These are phyloP conservation scores for Bruchidius siliquastri DNA, from an alignment of 2,888 invertebrate species.

Conservation along the genomic window DNA sequence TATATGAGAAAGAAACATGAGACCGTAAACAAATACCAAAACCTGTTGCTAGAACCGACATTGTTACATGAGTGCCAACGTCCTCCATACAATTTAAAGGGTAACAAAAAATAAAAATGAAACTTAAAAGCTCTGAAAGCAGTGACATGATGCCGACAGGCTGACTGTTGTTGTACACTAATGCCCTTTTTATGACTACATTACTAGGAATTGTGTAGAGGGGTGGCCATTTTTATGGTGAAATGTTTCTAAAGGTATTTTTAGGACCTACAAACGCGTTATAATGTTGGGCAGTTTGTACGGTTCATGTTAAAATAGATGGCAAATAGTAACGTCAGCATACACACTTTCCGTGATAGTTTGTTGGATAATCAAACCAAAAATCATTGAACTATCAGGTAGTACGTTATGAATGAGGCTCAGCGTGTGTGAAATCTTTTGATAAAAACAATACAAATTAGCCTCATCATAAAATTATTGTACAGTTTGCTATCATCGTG, in stretches of 20 bases:
- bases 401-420: no score
- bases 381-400: no score
- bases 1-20: no score
- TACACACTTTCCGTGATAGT: no score
- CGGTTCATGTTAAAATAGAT: no score
- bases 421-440: no score
- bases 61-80: not conserved
- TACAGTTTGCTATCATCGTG: no score
- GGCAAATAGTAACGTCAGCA: no score
- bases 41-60: not conserved
- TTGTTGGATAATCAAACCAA: no score
- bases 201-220: not conserved
- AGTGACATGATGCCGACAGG: no score
- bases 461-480: no score
- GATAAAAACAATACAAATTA: no score
- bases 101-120: not conserved
- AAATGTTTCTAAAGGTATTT: not conserved
- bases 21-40: not conserved
- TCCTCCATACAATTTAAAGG: not conserved
- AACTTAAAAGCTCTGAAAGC: not conserved
- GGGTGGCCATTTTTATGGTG: not conserved
- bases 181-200: not conserved
- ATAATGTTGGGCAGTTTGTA: not conserved
- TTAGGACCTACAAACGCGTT: not conserved
- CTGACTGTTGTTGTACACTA: not conserved